Evolutionary conservation across 2,113 vertebrate species (phyloP), one percentile per base, ranked within the genome.

Genomic region (Halichoeres trimaculatus): DNA sequence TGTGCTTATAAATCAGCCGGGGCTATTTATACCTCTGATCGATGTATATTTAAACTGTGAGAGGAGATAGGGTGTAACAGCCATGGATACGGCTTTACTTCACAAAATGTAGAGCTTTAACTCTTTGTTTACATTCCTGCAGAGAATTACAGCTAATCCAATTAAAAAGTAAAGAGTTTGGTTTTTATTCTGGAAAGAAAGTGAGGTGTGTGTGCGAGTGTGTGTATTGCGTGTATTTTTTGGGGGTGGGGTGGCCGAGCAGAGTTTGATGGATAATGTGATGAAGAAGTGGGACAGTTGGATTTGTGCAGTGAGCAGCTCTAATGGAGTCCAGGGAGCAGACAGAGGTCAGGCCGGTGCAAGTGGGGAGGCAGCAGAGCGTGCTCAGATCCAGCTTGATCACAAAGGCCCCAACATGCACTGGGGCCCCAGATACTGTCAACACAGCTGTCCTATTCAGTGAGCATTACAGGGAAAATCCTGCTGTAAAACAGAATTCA

Each of bases 391-490:
- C 86, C 74, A 91, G 85, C 86, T 88, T 94, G 92, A 95, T 93
- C 89, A 92, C 87, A 86, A 88, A 89, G 85, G 89, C 89, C 87
- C 90, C 89, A 48, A 84, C 90, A 86, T 74, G 83, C 92, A 93
- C 88, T 16, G 76, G 90, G 92, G 89, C 90, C 83, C 83, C 81
- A 70, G 80, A 91, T 89, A 92, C 91, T 93, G 93, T 94, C 93
- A 93, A 92, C 91, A 92, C 92, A 94, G 93, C 93, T 94, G 89
- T 93, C 92, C 87, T 80, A 76, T 86, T 92, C 80, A 88, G 78
- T 74, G 43, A 76, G 76, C 60, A 77, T 74, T 90, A 81, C 75
- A 81, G 54, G 36, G 79, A 81, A 90, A 87, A 78, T 84, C 70
- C 71, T 62, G 70, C 66, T 83, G 79, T 76, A 76, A 74, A 84